Base-by-base conservation (phyloP, 2,797 vertebrate genomes). In the Champsocephalus gunnari region DNA sequence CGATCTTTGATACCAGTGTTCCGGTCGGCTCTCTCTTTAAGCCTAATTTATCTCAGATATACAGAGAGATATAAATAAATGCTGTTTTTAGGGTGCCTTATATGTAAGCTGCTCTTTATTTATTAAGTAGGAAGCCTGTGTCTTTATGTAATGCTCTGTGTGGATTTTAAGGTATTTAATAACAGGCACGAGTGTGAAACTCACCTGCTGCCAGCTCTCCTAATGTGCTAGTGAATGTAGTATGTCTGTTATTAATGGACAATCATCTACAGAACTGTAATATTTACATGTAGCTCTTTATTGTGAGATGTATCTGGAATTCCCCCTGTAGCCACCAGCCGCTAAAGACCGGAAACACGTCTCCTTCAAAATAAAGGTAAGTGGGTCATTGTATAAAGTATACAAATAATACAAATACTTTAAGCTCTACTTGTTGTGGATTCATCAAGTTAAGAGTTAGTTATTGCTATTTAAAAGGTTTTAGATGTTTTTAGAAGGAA, bases 1-100 rank as follows among this genome's bases (percentile, higher is more conserved):
- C 72, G 77, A 87, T 85, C 85, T 89, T 75, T 32, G 82, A 68
- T 12, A 9, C 83, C 74, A 76, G 76, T 28, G 8, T 48, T 3
- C 3, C 12, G 21, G 14, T 34, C 10, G 13, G 3, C 16, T 61
- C 17, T 9, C 11, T 24, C 19, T 21, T 3, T 13, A 16, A 48
- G 21, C 9, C n/a, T 6, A 21, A 54, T 16, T 32, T 32, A 10
- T 16, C 7, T 64, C 65, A 47, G 6, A 8, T 1, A 38, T 38
- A 38, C 34, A 38, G 6, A 38, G 5, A 34, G 6, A 38, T 38
- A 38, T 38, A 9, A 38, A 38, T 38, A 38, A 8, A 38, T 38
- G 11, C 9, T 5, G 5, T 9, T 6, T 4, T 12, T 4, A 56
- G 12, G 14, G 47, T 12, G 19, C 9, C 3, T 4, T 1, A 8